phyloP scores from a whole-genome alignment of 2,797 vertebrate genomes.

The Lophotriccus pileatus region DNA sequence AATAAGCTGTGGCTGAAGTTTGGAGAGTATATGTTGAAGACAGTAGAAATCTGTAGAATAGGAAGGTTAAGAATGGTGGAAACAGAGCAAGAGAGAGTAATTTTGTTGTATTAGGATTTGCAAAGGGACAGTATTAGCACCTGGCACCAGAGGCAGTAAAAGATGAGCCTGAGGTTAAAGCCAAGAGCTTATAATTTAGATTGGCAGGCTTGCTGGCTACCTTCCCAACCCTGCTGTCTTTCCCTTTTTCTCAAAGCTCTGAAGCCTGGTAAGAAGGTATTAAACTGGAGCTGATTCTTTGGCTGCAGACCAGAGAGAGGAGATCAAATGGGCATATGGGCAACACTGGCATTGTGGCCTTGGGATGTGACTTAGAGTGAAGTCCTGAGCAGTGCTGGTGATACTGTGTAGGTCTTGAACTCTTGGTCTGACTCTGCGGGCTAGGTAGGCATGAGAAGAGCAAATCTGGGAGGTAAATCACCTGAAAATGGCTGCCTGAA shows the following conservation, averaged over 20 bases:
- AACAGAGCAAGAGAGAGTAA: not conserved
- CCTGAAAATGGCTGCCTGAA: not conserved
- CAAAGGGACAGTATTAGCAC: slow-evolving; percentile 3
- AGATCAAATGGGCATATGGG: slow-evolving; percentile 20
- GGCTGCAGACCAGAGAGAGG: slow-evolving; percentile 25
- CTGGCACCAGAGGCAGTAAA: slow-evolving; percentile 9
- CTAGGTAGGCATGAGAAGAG: not conserved
- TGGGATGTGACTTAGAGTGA: not conserved
- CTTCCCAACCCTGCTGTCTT: slow-evolving; percentile 7
- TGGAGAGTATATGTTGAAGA: not conserved
- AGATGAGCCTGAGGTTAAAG: not conserved
- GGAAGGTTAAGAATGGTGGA: not conserved
- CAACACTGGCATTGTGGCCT: not conserved
- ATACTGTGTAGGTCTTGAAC: not conserved
- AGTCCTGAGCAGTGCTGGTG: not conserved
- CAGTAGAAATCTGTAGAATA: not conserved
- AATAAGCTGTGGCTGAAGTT: not conserved
- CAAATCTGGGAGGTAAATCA: not conserved
- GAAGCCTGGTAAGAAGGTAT: slow-evolving; percentile 46
- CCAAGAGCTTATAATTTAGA: not conserved
- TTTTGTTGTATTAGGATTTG: not conserved
- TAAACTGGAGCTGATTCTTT: slow-evolving; percentile 25
- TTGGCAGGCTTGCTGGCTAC: slow-evolving; percentile 42
- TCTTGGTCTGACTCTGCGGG: not conserved
- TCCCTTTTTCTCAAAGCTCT: slow-evolving; percentile 5